Percentiles rank a stretch among this genome's conserved stretches.
These are phyloP conservation scores for Ailurus styani DNA, from an alignment of 2,113 vertebrate genomes.

Conservation along the genomic window DNA sequence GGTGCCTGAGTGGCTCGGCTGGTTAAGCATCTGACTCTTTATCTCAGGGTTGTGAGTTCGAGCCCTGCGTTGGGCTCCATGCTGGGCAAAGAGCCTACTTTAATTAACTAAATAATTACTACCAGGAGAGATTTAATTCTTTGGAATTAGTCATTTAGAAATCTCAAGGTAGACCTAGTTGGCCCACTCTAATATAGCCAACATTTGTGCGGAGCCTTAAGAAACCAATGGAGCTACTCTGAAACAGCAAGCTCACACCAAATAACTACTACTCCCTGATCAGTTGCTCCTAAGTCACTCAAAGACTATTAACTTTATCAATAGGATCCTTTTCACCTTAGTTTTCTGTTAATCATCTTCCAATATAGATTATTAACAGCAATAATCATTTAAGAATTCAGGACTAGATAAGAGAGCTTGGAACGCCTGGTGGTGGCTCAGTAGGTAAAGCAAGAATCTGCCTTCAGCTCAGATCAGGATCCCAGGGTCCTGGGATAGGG, in stretches of 20 bases:
- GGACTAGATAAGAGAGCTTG: not conserved
- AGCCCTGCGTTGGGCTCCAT: not conserved
- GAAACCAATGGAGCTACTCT: not conserved
- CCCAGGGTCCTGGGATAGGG: not conserved
- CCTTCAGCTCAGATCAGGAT: not conserved
- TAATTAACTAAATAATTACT: not conserved
- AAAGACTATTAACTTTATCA: not conserved
- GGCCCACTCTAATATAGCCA: accelerated
- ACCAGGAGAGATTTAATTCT: not conserved
- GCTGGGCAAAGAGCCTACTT: not conserved
- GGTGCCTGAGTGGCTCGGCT: not conserved
- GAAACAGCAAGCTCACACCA: not conserved
- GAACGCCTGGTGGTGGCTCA: not conserved
- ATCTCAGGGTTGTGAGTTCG: not conserved
- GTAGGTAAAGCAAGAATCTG: not conserved
- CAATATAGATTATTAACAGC: not conserved
- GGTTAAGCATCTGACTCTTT: not conserved
- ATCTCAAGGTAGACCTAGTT: not conserved
- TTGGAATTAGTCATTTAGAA: not conserved
- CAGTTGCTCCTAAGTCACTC: not conserved
- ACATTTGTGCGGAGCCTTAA: not conserved
- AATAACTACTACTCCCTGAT: not conserved
- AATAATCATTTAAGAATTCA: not conserved
- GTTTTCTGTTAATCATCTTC: not conserved
- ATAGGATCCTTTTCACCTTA: not conserved